Conservation (phyloP, 2,113 vertebrate species). For the Sardina pilchardus region DNA sequence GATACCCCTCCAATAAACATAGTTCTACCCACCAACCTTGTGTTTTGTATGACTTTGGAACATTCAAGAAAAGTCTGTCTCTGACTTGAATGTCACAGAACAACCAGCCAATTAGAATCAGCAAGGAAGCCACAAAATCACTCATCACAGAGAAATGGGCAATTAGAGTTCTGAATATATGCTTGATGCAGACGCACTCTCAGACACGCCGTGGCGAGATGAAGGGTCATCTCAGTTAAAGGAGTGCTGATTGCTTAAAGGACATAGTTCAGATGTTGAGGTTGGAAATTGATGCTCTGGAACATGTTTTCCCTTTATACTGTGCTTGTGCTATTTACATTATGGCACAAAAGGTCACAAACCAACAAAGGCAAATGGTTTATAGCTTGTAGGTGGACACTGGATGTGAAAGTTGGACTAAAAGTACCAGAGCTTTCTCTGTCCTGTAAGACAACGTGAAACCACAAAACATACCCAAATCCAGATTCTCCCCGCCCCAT, state of each 20-base stretch:
- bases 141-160: neutral
- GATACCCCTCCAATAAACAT: neutral
- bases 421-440: neutral
- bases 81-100: conserved; percentile 43
- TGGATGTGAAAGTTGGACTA: neutral
- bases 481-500: conserved; percentile 8
- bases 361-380: neutral
- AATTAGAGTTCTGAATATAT: conserved; percentile 30
- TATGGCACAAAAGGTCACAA: neutral
- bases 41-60: neutral
- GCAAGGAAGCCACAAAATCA: conserved; percentile 32
- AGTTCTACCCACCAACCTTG: neutral
- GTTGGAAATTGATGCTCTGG: neutral
- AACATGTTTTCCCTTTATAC: too few relatives aligned
- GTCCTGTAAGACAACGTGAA: neutral
- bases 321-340: neutral
- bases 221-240: conserved; percentile 16
- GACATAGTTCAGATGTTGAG: neutral
- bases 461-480: neutral
- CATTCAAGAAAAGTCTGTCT: neutral
- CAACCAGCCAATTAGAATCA: conserved; percentile 33
- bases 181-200: conserved; percentile 36
- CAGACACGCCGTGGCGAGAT: conserved; percentile 8
- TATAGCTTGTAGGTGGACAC: neutral
- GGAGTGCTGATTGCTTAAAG: neutral